These are phyloP conservation scores for Macropus fuliginosus DNA, from an alignment of 2,797 vertebrate species.

Conservation along the genomic window DNA sequence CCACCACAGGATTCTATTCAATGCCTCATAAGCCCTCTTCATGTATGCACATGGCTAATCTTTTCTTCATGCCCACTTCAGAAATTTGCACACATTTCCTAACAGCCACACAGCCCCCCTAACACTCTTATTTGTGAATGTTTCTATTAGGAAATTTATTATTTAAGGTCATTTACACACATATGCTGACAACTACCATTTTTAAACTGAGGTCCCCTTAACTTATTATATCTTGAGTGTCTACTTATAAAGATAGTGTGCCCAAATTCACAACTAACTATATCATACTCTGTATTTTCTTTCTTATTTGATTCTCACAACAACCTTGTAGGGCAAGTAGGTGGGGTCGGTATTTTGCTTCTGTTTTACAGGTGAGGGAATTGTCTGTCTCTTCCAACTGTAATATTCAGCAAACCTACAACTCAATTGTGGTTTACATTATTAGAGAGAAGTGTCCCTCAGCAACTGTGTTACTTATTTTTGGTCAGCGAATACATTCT, in stretches of 20 bases:
- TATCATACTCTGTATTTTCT: not conserved
- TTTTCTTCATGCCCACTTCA: not conserved
- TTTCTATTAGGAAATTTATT: not conserved
- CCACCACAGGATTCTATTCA: not conserved
- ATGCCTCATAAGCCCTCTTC: not conserved
- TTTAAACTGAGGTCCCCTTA: not conserved
- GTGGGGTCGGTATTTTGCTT: not conserved
- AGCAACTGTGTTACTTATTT: not conserved
- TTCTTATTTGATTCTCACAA: not conserved
- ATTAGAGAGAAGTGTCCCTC: not conserved
- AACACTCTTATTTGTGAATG: not conserved
- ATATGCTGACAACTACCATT: not conserved
- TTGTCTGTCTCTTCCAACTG: not conserved
- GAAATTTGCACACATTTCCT: not conserved
- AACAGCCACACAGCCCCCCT: not conserved
- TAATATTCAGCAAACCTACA: not conserved
- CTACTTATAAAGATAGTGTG: not conserved
- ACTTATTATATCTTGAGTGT: not conserved
- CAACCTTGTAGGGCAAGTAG: not conserved
- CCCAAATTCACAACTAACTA: not conserved
- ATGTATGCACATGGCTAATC: not conserved
- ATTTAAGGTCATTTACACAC: not conserved
- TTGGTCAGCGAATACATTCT: conserved; percentile 1
- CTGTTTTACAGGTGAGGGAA: not conserved
- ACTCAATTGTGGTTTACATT: not conserved